Conservation (phyloP, 2,797 vertebrate species). For the Acanthopagrus latus region DNA sequence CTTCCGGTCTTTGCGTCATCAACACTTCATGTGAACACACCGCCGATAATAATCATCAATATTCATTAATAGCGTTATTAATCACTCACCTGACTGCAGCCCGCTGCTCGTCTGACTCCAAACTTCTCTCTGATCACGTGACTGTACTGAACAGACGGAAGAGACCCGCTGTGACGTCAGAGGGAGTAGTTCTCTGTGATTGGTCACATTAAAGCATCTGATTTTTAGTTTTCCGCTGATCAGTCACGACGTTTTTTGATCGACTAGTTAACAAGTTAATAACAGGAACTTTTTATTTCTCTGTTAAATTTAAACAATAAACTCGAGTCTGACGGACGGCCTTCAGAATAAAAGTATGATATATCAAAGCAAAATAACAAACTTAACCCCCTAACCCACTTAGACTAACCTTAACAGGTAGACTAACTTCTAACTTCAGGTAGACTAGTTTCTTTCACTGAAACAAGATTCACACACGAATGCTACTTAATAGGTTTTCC, state of each 20-base stretch:
- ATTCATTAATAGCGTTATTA: fast-evolving
- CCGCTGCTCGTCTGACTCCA: too few species aligned
- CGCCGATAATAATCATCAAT: not conserved
- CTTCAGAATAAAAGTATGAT: not conserved
- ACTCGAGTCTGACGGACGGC: not conserved
- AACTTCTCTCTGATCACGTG: not conserved
- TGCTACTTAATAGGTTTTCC: too few species aligned
- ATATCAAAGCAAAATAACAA: not conserved
- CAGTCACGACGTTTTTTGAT: not conserved
- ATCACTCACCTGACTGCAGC: conserved; percentile 22
- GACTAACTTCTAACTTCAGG: too few species aligned
- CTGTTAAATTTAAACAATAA: not conserved
- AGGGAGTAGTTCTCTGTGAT: conserved; percentile 5
- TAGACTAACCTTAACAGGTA: too few species aligned
- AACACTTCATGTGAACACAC: too few species aligned
- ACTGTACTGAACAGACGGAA: not conserved
- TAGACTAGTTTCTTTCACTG: too few species aligned
- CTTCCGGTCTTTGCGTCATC: too few species aligned
- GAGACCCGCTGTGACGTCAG: not conserved
- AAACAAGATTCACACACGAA: too few species aligned
- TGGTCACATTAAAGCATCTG: not conserved
- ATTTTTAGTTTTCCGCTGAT: not conserved
- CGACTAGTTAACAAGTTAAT: not conserved
- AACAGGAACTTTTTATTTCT: too few species aligned
- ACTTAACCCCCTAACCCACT: too few species aligned